These are phyloP conservation scores for Steinernema carpocapsae DNA, from an alignment of 2,888 invertebrate genomes.

Conservation along the genomic window DNA sequence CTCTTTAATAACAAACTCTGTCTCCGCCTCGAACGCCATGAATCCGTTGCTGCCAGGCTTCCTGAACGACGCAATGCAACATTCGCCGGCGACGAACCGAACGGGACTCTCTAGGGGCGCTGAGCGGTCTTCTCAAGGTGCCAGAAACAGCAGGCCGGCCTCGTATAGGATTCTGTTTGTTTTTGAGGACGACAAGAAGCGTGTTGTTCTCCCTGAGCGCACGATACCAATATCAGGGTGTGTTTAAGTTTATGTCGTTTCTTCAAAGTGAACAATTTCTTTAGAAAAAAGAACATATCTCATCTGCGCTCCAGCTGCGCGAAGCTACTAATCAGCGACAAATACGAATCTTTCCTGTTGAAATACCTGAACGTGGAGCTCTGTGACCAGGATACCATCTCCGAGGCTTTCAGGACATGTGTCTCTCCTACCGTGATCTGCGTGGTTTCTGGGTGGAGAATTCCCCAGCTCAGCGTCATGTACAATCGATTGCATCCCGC, in stretches of 20 bases:
- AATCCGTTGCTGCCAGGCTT: too few relatives aligned
- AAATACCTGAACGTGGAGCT: not conserved
- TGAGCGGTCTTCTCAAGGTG: too few relatives aligned
- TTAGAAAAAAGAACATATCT: not conserved
- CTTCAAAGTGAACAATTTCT: too few relatives aligned
- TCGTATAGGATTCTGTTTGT: not conserved
- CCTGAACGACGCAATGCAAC: too few relatives aligned
- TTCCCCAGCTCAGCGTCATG: not conserved
- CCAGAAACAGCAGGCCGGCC: too few relatives aligned
- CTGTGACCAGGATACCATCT: not conserved
- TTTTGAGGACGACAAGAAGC: conserved; percentile 5
- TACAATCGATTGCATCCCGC: not conserved
- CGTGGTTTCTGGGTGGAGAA: not conserved
- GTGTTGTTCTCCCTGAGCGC: not conserved
- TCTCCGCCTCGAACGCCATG: too few relatives aligned
- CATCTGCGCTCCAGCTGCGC: not conserved
- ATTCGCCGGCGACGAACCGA: too few relatives aligned
- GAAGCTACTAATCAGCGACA: not conserved
- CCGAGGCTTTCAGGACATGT: not conserved
- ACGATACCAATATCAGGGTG: not conserved
- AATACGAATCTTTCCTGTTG: not conserved
- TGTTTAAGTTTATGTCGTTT: not conserved
- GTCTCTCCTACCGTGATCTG: not conserved
- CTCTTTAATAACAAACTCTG: too few relatives aligned
- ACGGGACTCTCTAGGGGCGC: too few relatives aligned